Conservation (phyloP, 2,888 invertebrate species). For the Thymelicus acteon region DNA sequence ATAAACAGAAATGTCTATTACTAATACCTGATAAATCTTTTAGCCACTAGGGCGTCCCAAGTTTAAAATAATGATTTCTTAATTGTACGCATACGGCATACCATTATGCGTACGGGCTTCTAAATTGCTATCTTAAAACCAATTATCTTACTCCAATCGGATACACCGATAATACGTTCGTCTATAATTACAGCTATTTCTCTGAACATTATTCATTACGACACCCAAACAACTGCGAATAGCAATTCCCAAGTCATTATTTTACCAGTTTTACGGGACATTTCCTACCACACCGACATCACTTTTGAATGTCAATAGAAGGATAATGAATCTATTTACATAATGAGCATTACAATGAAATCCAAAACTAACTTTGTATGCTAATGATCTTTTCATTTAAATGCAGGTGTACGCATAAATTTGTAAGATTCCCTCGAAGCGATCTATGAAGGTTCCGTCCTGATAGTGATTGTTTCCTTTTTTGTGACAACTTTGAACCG, state of each 20-base stretch:
- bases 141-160: conserved; percentile 37
- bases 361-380: conserved; percentile 76
- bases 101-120: conserved; percentile 27
- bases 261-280: conserved; percentile 50
- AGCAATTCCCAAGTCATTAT: conserved; percentile 21
- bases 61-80: conserved; percentile 34
- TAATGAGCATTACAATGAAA: conserved; percentile 69
- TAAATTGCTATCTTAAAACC: conserved; percentile 35
- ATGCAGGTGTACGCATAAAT: conserved; percentile 61
- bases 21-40: conserved; percentile 21
- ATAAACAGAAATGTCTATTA: conserved; percentile 6
- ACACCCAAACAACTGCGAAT: conserved; percentile 52
- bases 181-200: conserved; percentile 37
- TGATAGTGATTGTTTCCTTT: conserved; percentile 19
- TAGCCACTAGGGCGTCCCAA: conserved; percentile 18
- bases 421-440: conserved; percentile 43
- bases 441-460: conserved; percentile 20
- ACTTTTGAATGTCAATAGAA: conserved; percentile 58
- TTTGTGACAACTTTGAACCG: conserved; percentile 24
- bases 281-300: conserved; percentile 57
- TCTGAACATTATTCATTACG: conserved; percentile 39
- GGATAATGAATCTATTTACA: conserved; percentile 75
- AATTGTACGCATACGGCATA: conserved; percentile 31
- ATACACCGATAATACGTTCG: conserved; percentile 32
- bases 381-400: conserved; percentile 63